These are phyloP conservation scores for Ceratotherium simum DNA, from an alignment of 2,113 vertebrate species.

Conservation along the genomic window DNA sequence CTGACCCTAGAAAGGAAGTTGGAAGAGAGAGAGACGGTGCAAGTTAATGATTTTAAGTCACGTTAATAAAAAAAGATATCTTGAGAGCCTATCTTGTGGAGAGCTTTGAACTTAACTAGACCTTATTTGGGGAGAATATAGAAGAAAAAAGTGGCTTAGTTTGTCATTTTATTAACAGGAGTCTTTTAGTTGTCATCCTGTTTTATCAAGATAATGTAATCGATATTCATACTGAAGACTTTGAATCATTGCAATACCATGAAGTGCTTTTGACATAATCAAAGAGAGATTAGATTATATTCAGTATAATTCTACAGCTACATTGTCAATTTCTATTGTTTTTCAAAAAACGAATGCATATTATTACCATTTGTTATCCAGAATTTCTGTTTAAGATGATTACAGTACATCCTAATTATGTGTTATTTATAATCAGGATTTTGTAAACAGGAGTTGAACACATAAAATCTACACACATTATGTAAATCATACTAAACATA, in stretches of 20 bases:
- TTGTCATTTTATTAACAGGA: background rate
- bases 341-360: background rate
- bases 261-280: background rate
- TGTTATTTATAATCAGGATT: constrained; percentile 37
- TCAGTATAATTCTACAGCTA: background rate
- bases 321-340: constrained; percentile 30
- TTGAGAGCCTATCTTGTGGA: background rate
- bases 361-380: background rate
- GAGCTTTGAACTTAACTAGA: background rate
- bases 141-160: background rate
- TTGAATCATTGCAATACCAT: background rate
- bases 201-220: background rate
- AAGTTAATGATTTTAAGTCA: background rate
- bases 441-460: constrained; percentile 51
- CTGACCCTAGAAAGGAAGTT: background rate
- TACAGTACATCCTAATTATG: background rate
- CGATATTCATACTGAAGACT: background rate
- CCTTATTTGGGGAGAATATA: background rate
- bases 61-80: background rate
- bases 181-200: background rate
- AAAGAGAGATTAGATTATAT: background rate
- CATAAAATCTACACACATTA: constrained; percentile 37
- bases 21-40: background rate
- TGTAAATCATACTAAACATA: constrained; percentile 46
- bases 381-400: constrained; percentile 52